Base-by-base conservation (phyloP, 2,888 invertebrate species). In the Dynastes grantii region DNA sequence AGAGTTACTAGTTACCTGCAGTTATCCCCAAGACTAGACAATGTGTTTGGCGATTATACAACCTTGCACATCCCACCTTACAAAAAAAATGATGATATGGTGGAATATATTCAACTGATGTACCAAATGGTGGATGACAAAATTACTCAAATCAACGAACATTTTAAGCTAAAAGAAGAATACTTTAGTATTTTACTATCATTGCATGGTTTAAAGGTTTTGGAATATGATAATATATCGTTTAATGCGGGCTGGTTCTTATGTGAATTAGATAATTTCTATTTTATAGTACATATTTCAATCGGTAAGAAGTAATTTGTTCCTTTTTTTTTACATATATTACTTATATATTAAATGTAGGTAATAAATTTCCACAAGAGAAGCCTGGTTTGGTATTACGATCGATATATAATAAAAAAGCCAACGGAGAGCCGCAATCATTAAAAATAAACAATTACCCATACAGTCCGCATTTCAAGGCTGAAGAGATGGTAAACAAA, bases 231-330 rank as follows among this genome's bases (percentile, higher is more conserved):
- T 85, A 85, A 87, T 71, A 85, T 88, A 51, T 84, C 84, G 5
- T 91, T 89, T 83, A 85, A 84, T 16, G 89, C 88, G 80, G 91
- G 92, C 22, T 90, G 91, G 22, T 91, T 94, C 83, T 85, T 94
- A 37, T 91, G 92, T 86, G 91, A 92, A 87, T 90, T 91, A 87
- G 91, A 92, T 83, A 91, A 91, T 85, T 92, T 92, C 85, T 91
- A 92, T 86, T 93, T 92, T 89, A 89, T 94, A 68, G 87, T 94
- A 37, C 90, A 90, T 81, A 90, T 94, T 81, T 89, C 89, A 80
- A 88, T 91, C 83, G 90, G 92, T 91, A 85, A 85, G 86, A 84
- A 73, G 49, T 40, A 32, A 68, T 70, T 29, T 40, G 37, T 67
- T 45, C 53, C 45, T 49, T 51, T 75, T 40, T 9, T n/a, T n/a